Percentiles rank a stretch among this genome's conserved stretches.
Evolutionary conservation across 2,888 invertebrate genomes (phyloP).

Genomic region (Cepaea hortensis): DNA sequence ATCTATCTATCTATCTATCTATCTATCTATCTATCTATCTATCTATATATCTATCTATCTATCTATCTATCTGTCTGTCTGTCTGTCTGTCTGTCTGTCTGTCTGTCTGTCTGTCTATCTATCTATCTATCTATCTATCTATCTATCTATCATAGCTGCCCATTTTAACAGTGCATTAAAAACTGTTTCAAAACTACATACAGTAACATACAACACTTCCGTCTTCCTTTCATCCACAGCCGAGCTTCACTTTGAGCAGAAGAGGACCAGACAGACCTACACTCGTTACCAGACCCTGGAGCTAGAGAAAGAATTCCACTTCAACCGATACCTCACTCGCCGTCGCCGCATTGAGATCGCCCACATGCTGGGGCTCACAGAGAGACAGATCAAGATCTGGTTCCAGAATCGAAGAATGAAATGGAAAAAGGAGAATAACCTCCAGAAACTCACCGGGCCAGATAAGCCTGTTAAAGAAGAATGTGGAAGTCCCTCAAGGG

Average conservation of each 20-base stretch:
- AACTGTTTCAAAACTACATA: not conserved
- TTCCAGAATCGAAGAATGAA: slow-evolving; percentile 96
- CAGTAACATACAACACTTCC: not conserved
- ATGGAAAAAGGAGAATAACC: slow-evolving; percentile 79
- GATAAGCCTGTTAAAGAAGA: slow-evolving; percentile 59
- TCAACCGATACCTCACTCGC: slow-evolving; percentile 97
- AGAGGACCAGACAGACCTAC: slow-evolving; percentile 97
- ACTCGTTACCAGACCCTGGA: slow-evolving; percentile 98
- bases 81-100: too few relatives aligned
- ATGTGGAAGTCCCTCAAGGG: slow-evolving; percentile 50
- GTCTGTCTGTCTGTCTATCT: too few relatives aligned
- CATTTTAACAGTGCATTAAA: not conserved
- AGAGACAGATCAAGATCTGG: slow-evolving; percentile 86
- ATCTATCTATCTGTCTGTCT: too few relatives aligned
- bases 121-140: too few relatives aligned
- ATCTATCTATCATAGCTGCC: too few relatives aligned
- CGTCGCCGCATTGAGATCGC: slow-evolving; percentile 98
- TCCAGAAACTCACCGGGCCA: slow-evolving; percentile 69
- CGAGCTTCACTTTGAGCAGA: slow-evolving; percentile 81
- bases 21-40: too few relatives aligned
- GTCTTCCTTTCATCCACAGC: slow-evolving; percentile 54
- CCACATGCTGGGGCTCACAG: slow-evolving; percentile 95
- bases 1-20: too few relatives aligned
- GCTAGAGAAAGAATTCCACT: slow-evolving; percentile 98
- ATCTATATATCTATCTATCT: too few relatives aligned